phyloP scores from a whole-genome alignment of 2,888 invertebrate genomes.

The Melieria omissa region DNA sequence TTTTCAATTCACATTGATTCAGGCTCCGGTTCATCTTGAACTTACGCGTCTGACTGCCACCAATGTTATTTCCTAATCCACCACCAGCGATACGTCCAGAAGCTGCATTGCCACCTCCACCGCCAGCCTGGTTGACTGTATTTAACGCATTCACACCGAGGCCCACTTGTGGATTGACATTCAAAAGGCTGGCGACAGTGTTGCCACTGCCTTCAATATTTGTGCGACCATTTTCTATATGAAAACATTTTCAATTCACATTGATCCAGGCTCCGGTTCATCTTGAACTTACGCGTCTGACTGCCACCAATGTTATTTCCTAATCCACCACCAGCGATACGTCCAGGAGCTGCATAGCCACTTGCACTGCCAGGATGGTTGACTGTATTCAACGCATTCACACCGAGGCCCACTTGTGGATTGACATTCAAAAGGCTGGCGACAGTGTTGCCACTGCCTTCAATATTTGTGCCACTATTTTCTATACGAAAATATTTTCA shows the following conservation, averaged over 20 bases:
- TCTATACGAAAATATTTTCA: background rate
- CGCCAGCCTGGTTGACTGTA: background rate
- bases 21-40: background rate
- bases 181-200: background rate
- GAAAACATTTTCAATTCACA: background rate
- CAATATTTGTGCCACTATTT: background rate
- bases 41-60: conserved; percentile 6
- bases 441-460: background rate
- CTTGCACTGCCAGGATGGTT: background rate
- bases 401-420: conserved; percentile 12
- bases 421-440: conserved; percentile 12
- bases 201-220: conserved; percentile 5
- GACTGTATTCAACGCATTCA: conserved; percentile 13
- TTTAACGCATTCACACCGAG: conserved; percentile 15
- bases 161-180: background rate
- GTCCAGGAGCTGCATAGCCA: background rate
- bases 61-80: background rate
- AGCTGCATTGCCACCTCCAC: background rate
- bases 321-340: background rate
- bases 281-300: conserved; percentile 7
- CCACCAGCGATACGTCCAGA: background rate
- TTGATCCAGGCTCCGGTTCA: background rate
- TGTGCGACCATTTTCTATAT: background rate
- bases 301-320: conserved; percentile 1
- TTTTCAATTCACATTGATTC: background rate